Evolutionary conservation across 1,140 invertebrate genomes (phyloP).

Genomic region (Globodera rostochiensis): DNA sequence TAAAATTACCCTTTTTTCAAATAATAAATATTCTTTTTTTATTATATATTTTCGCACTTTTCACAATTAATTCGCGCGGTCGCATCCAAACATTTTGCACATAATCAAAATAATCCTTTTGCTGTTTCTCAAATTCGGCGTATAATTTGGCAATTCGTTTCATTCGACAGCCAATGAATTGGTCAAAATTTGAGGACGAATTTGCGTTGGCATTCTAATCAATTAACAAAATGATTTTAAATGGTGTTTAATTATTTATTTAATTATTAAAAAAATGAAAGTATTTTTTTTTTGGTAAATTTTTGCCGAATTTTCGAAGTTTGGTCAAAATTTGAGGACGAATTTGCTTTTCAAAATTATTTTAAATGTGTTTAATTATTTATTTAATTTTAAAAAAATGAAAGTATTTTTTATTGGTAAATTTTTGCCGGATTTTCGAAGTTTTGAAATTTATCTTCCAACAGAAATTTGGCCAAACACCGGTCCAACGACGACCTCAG

Average conservation of each 20-base stretch:
- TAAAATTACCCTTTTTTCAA: background rate
- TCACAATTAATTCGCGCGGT: slow-evolving; percentile 30
- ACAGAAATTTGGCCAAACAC: background rate
- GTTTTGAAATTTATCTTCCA: background rate
- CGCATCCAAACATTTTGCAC: slow-evolving; percentile 23
- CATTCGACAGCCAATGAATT: slow-evolving; percentile 38
- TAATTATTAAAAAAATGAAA: too few relatives aligned
- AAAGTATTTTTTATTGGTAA: background rate
- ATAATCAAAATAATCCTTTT: slow-evolving; percentile 38
- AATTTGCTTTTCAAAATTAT: background rate
- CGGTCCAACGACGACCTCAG: background rate
- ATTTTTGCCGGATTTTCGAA: background rate
- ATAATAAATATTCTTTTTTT: too few relatives aligned
- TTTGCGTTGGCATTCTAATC: background rate
- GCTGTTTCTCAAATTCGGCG: slow-evolving; percentile 25
- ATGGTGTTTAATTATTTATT: too few relatives aligned
- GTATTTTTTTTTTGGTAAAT: background rate
- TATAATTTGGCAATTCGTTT: slow-evolving; percentile 19
- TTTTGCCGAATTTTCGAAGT: background rate
- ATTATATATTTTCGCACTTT: background rate
- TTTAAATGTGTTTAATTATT: too few relatives aligned
- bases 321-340: slow-evolving; percentile 8
- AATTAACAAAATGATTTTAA: too few relatives aligned
- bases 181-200: slow-evolving; percentile 5
- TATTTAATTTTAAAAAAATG: too few relatives aligned